A percentile compares a stretch with the other conserved stretches of the same genome.
phyloP scores from a whole-genome alignment of 1,140 invertebrate species.

The Microplitis mediator region DNA sequence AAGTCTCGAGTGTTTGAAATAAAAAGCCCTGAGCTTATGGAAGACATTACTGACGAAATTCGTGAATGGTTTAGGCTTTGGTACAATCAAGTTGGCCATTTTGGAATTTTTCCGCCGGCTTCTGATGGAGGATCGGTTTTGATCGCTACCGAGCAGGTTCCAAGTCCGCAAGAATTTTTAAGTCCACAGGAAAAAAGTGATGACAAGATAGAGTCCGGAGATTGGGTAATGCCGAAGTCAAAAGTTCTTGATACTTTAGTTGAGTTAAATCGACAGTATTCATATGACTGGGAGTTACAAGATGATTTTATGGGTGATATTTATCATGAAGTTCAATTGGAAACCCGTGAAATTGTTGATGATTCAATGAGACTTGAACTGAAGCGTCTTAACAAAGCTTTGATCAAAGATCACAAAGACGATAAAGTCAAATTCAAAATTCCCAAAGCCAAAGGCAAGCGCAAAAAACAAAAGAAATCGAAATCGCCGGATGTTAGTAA shows the following conservation, averaged over 20 bases:
- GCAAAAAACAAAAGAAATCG: conserved; percentile 56
- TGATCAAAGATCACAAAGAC: conserved; percentile 54
- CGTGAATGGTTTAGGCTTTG: conserved; percentile 70
- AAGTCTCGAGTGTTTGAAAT: not conserved
- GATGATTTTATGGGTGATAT: conserved; percentile 46
- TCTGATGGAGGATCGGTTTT: conserved; percentile 63
- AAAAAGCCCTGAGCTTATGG: conserved; percentile 64
- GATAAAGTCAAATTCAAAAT: conserved; percentile 47
- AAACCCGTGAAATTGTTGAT: conserved; percentile 63
- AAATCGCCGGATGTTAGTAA: conserved; percentile 64
- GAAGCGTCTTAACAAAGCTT: conserved; percentile 60
- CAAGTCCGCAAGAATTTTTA: conserved; percentile 63
- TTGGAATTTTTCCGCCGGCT: conserved; percentile 63
- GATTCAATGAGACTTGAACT: conserved; percentile 66
- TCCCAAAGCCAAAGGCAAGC: conserved; percentile 53
- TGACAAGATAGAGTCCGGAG: conserved; percentile 29
- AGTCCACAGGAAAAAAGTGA: conserved; percentile 29
- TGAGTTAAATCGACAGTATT: conserved; percentile 54
- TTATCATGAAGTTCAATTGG: conserved; percentile 63
- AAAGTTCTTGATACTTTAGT: conserved; percentile 48
- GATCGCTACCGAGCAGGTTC: conserved; percentile 62
- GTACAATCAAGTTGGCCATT: conserved; percentile 62
- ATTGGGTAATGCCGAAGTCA: conserved; percentile 47
- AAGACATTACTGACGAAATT: conserved; percentile 74
- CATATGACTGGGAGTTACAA: conserved; percentile 61